phyloP scores from a whole-genome alignment of 1,140 invertebrate species.

The Sarcophaga bullata region DNA sequence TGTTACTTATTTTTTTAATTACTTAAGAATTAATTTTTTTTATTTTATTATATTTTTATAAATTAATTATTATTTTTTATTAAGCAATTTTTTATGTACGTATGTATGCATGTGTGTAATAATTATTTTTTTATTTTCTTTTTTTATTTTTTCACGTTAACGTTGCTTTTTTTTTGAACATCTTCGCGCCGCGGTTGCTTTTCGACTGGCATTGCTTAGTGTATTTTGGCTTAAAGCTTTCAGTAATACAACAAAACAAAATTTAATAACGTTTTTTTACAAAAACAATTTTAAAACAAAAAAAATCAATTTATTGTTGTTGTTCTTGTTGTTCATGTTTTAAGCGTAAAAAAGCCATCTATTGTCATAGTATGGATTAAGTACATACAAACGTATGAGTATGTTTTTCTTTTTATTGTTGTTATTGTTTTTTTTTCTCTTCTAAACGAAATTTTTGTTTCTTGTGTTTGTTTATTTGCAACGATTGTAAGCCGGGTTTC shows the following conservation, averaged over 20 bases:
- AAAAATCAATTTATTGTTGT: slow-evolving; percentile 24
- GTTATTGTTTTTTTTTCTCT: background rate
- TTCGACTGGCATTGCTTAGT: slow-evolving; percentile 28
- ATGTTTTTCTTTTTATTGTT: too few relatives aligned
- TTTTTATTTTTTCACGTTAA: slow-evolving; percentile 1
- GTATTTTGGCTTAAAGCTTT: slow-evolving; percentile 33
- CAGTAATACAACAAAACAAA: background rate
- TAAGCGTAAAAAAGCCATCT: background rate
- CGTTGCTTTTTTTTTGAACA: slow-evolving; percentile 31
- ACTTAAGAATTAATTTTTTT: background rate
- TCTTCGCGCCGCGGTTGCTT: slow-evolving; percentile 33
- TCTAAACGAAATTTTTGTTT: background rate
- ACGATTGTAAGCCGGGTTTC: slow-evolving; percentile 7
- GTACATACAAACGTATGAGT: background rate
- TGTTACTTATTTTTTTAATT: background rate
- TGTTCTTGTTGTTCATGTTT: slow-evolving; percentile 12
- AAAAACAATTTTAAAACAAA: background rate
- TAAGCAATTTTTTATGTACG: background rate
- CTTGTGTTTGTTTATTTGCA: background rate
- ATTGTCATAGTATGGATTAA: background rate
- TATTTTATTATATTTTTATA: background rate
- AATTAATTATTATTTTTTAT: background rate
- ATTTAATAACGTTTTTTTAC: background rate
- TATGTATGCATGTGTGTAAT: too few relatives aligned
- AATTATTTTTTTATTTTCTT: too few relatives aligned